Conservation (phyloP, 2,797 vertebrate species). For the Uromys caudimaculatus region DNA sequence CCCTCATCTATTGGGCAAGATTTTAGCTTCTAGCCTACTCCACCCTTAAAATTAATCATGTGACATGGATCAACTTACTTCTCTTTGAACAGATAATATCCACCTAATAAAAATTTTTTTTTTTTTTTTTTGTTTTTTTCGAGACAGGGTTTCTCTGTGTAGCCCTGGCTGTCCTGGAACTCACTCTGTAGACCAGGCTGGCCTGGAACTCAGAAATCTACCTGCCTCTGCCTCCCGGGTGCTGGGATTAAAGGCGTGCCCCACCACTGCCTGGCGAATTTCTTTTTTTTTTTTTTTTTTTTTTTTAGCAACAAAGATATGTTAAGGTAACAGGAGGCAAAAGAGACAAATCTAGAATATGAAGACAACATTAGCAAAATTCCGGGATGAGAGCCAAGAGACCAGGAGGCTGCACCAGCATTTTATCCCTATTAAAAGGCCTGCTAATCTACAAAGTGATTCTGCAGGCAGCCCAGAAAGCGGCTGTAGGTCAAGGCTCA, state of each 20-base stretch:
- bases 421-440: background rate
- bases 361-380: conserved; percentile 35
- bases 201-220: too few species aligned
- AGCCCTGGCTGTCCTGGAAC: too few species aligned
- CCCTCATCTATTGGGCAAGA: background rate
- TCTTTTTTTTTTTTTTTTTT: too few species aligned
- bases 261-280: too few species aligned
- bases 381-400: background rate
- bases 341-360: conserved; percentile 41
- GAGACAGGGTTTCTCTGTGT: too few species aligned
- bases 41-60: background rate
- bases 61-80: background rate
- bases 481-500: background rate
- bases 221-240: too few species aligned
- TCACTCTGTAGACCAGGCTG: too few species aligned
- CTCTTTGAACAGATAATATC: background rate
- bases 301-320: conserved; percentile 64
- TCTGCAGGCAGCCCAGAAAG: background rate
- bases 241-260: too few species aligned
- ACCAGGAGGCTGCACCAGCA: background rate
- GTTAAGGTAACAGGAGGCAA: conserved; percentile 31
- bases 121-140: conserved; percentile 69
- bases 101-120: conserved; percentile 36
- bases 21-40: background rate
- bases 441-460: background rate